These are phyloP conservation scores for Whitmania pigra DNA, from an alignment of 1,140 invertebrate species.

Conservation along the genomic window DNA sequence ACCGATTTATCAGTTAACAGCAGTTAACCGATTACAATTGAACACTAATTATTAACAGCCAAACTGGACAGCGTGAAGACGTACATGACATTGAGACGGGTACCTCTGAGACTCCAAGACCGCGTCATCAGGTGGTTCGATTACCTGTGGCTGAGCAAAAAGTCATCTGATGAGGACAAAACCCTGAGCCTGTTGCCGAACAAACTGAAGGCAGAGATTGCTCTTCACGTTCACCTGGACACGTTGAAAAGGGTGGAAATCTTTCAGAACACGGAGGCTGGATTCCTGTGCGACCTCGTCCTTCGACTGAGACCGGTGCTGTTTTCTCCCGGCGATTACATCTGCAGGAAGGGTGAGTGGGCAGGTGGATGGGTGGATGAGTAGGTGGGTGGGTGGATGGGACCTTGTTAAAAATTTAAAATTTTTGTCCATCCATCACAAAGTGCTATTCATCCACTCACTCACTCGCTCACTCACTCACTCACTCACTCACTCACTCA, in stretches of 20 bases:
- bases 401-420: too few species aligned
- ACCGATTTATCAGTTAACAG: neutral
- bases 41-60: conserved; percentile 56
- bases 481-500: too few species aligned
- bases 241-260: conserved; percentile 94
- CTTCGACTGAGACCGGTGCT: conserved; percentile 80
- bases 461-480: neutral
- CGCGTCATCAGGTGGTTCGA: conserved; percentile 99
- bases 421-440: neutral
- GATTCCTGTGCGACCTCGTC: conserved; percentile 92
- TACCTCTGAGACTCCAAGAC: conserved; percentile 84
- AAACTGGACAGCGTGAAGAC: conserved; percentile 96
- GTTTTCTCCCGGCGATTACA: conserved; percentile 94
- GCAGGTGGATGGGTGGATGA: neutral
- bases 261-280: conserved; percentile 96
- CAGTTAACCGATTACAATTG: neutral
- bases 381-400: neutral
- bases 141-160: conserved; percentile 95
- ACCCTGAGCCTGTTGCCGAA: conserved; percentile 65
- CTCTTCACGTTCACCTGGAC: conserved; percentile 95
- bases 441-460: conserved; percentile 16
- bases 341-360: conserved; percentile 81
- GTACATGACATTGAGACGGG: conserved; percentile 89
- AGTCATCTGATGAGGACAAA: conserved; percentile 91
- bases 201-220: conserved; percentile 94